phyloP scores from a whole-genome alignment of 2,113 vertebrate genomes.

The Lepisosteus oculatus region DNA sequence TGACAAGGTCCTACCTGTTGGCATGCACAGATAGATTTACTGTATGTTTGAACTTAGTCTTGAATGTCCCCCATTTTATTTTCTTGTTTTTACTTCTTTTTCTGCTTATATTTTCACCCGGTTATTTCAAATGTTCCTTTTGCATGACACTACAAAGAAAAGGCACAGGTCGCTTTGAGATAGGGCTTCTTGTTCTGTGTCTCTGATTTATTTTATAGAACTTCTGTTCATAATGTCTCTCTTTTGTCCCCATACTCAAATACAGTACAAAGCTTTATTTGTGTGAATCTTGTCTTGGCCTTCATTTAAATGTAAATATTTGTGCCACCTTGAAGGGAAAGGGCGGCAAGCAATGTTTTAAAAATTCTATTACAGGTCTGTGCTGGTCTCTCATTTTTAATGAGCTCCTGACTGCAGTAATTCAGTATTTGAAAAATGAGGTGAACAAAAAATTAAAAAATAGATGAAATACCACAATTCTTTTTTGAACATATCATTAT shows the following conservation, averaged over 20 bases:
- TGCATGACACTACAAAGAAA: conserved; percentile 60
- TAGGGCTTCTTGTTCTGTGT: background rate
- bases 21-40: conserved; percentile 22
- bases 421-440: too few species aligned
- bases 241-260: background rate
- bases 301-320: background rate
- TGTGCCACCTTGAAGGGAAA: background rate
- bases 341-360: background rate
- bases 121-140: conserved; percentile 36
- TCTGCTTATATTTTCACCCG: background rate
- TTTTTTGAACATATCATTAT: too few species aligned
- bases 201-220: background rate
- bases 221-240: background rate
- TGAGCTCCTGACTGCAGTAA: too few species aligned
- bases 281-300: background rate
- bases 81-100: conserved; percentile 30
- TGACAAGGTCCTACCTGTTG: conserved; percentile 26
- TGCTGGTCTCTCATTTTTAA: too few species aligned
- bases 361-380: too few species aligned
- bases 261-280: background rate
- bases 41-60: conserved; percentile 10
- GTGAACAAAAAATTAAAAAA: too few species aligned
- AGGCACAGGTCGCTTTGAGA: background rate
- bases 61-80: conserved; percentile 29
- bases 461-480: too few species aligned